Conservation (phyloP, 1,140 invertebrate genomes). For the Littorina saxatilis region DNA sequence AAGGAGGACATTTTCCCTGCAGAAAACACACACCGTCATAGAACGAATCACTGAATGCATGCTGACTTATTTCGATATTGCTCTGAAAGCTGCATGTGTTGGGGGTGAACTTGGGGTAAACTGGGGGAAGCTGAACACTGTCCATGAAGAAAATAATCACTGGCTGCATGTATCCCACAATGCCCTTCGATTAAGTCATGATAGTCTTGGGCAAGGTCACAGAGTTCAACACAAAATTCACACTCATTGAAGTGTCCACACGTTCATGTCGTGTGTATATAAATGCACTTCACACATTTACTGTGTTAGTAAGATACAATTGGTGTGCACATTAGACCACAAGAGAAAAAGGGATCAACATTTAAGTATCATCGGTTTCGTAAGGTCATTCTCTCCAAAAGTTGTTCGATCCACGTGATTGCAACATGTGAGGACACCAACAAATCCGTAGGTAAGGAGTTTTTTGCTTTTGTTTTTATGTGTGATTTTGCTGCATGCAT, state of each 20-base stretch:
- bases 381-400: background rate
- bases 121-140: background rate
- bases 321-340: background rate
- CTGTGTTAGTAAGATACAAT: background rate
- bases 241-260: too few species aligned
- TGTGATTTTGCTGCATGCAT: background rate
- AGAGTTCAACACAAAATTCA: too few species aligned
- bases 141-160: background rate
- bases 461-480: too few species aligned
- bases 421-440: background rate
- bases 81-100: background rate
- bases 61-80: too few species aligned
- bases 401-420: background rate
- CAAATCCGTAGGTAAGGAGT: too few species aligned
- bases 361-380: too few species aligned
- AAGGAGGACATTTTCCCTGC: too few species aligned
- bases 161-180: conserved; percentile 10
- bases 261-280: too few species aligned
- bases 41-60: too few species aligned
- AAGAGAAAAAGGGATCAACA: background rate
- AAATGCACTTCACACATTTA: too few species aligned
- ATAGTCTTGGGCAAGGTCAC: background rate
- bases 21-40: too few species aligned
- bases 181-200: background rate
- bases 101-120: too few species aligned